Conservation (phyloP, 2,797 vertebrate genomes). For the Forpus xanthops region DNA sequence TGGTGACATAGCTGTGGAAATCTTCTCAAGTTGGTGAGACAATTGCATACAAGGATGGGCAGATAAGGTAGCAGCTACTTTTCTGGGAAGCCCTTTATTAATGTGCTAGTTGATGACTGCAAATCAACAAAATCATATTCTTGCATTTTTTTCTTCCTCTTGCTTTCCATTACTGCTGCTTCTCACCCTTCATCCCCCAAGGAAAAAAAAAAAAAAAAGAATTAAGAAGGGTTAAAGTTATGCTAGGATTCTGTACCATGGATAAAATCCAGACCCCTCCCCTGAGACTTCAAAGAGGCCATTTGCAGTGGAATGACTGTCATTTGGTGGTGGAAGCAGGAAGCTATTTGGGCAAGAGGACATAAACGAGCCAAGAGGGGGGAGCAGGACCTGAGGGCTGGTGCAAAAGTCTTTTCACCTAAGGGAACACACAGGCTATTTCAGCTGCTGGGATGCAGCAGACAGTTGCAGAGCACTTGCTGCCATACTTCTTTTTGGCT, state of each 20-base stretch:
- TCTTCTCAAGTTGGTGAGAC: neutral
- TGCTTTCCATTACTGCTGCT: neutral
- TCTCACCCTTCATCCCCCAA: fast-evolving
- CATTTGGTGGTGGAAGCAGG: conserved; percentile 48
- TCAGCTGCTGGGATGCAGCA: neutral
- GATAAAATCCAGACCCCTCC: conserved; percentile 16
- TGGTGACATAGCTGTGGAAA: neutral
- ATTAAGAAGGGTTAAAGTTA: neutral
- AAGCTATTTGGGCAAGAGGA: neutral
- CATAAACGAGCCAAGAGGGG: neutral
- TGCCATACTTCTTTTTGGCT: neutral
- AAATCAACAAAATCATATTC: neutral
- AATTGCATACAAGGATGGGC: neutral
- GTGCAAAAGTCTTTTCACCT: neutral
- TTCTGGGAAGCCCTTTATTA: neutral
- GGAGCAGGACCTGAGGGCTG: neutral
- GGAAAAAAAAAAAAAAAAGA: neutral
- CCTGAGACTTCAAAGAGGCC: neutral
- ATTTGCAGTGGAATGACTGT: conserved; percentile 34
- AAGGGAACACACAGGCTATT: neutral
- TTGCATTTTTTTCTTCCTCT: neutral
- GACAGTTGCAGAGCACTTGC: neutral
- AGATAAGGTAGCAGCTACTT: neutral
- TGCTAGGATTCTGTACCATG: neutral
- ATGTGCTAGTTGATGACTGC: neutral